A percentile compares a stretch with the other conserved stretches of the same genome.
phyloP scores from a whole-genome alignment of 2,113 vertebrate species.

The Toxotes chatareus region DNA sequence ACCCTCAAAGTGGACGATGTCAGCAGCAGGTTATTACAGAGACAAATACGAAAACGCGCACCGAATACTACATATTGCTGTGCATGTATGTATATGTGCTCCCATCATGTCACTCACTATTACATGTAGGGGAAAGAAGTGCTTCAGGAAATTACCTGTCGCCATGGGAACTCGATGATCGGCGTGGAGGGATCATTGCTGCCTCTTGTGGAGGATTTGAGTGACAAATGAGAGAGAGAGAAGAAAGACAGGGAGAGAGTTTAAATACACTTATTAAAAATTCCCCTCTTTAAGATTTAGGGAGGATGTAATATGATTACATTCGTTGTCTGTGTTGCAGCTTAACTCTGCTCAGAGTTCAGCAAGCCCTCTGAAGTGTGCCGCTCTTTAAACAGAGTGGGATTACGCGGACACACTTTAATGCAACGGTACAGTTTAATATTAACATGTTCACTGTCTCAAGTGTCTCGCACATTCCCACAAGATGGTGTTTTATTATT shows the following conservation, averaged over 20 bases:
- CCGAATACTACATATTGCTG: not conserved
- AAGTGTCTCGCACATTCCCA: not conserved
- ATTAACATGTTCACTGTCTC: not conserved
- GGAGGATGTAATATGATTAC: conserved; percentile 22
- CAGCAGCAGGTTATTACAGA: not conserved
- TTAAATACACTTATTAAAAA: conserved; percentile 51
- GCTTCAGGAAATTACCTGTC: conserved; percentile 81
- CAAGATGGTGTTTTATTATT: conserved; percentile 32
- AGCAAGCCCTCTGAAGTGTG: conserved; percentile 8
- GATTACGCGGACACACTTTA: conserved; percentile 36
- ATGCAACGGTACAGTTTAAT: conserved; percentile 5
- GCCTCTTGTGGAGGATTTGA: conserved; percentile 66
- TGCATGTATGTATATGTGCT: not conserved
- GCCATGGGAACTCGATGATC: conserved; percentile 77
- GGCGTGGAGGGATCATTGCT: conserved; percentile 80
- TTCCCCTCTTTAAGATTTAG: conserved; percentile 31
- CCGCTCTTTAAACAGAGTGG: conserved; percentile 17
- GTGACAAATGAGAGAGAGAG: conserved; percentile 6
- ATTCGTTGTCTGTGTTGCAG: conserved; percentile 15
- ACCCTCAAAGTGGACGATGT: not conserved
- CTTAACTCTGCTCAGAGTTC: conserved; percentile 30
- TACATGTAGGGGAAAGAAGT: conserved; percentile 18
- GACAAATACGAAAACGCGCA: not conserved
- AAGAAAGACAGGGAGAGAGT: not conserved
- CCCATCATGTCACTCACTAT: not conserved